A percentile compares a stretch with the other conserved stretches of the same genome.
Conservation (phyloP, 2,888 invertebrate species). For the Ectemnius lituratus region DNA sequence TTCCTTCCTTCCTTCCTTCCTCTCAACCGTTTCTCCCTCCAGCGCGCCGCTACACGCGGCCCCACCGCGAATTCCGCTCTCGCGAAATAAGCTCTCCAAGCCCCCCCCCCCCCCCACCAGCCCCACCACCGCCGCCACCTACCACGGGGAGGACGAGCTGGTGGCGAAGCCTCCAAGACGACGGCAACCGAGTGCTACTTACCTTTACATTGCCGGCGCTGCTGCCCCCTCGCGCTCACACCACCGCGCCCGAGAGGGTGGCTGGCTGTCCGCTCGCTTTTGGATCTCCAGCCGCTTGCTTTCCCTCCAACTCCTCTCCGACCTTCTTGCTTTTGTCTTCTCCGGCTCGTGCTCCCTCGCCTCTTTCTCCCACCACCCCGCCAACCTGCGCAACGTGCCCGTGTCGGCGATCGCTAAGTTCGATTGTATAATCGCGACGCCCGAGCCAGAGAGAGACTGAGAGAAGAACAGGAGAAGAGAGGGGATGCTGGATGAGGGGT, state of each 20-base stretch:
- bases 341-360: background rate
- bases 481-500: constrained; percentile 41
- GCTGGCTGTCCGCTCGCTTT: constrained; percentile 37
- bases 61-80: constrained; percentile 32
- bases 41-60: constrained; percentile 14
- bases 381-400: constrained; percentile 1
- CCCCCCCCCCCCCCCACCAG: constrained; percentile 38
- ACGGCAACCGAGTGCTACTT: constrained; percentile 57
- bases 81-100: constrained; percentile 43
- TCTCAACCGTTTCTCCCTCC: constrained; percentile 38
- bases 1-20: constrained; percentile 29
- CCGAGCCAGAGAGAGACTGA: background rate
- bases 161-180: constrained; percentile 41
- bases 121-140: constrained; percentile 4
- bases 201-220: constrained; percentile 65
- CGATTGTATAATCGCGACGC: constrained; percentile 65
- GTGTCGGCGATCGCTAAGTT: constrained; percentile 46
- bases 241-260: constrained; percentile 38
- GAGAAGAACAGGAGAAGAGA: constrained; percentile 25
- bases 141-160: background rate
- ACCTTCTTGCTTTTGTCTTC: background rate
- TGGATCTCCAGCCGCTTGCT: constrained; percentile 7
- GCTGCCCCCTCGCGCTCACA: constrained; percentile 53
- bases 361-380: background rate
- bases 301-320: constrained; percentile 11